These are phyloP conservation scores for Daubentonia madagascariensis DNA, from an alignment of 2,113 vertebrate genomes.

Conservation along the genomic window DNA sequence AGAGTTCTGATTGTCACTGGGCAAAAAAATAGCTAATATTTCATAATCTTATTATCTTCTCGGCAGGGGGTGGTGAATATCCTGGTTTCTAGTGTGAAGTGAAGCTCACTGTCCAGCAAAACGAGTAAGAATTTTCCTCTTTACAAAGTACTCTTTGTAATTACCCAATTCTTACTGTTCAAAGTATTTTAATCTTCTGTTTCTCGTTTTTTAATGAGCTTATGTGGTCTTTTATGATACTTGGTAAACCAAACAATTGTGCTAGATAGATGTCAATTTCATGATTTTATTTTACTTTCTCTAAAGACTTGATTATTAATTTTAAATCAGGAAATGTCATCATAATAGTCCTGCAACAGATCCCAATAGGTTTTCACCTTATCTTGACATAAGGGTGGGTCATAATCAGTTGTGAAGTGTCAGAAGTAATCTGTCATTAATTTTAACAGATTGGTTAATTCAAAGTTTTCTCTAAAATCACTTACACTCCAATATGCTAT, in stretches of 20 bases:
- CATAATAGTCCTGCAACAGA: background rate
- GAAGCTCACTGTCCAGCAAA: background rate
- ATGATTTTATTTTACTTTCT: background rate
- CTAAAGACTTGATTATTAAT: background rate
- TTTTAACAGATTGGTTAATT: background rate
- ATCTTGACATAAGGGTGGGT: background rate
- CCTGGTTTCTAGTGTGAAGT: background rate
- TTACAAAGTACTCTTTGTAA: background rate
- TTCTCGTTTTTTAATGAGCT: background rate
- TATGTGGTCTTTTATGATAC: constrained; percentile 19
- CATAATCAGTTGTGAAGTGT: background rate
- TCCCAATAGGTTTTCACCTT: background rate
- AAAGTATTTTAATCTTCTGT: background rate
- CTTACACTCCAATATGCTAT: background rate
- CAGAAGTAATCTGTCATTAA: background rate
- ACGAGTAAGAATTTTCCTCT: background rate
- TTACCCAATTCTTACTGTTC: background rate
- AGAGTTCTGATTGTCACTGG: background rate
- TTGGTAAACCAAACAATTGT: background rate
- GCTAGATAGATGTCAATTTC: background rate
- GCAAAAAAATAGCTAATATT: background rate
- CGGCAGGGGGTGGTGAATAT: background rate
- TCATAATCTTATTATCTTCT: background rate
- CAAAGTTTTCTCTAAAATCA: constrained; percentile 18
- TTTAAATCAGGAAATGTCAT: background rate